Evolutionary conservation across 2,888 invertebrate genomes (phyloP).

Genomic region (Agonopterix arenella): DNA sequence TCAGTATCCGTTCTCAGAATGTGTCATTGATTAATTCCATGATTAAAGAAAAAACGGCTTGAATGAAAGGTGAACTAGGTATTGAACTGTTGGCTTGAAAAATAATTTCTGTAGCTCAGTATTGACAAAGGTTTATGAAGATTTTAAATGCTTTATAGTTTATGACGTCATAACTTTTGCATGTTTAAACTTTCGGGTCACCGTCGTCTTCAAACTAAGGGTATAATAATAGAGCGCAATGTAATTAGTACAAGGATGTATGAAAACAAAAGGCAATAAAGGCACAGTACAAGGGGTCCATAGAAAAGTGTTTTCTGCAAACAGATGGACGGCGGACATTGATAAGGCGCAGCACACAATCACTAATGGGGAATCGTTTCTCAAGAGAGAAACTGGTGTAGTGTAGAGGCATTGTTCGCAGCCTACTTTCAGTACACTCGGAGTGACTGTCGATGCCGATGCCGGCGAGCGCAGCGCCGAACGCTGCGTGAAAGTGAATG

Average conservation of each 20-base stretch:
- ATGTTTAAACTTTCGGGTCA: too few species aligned
- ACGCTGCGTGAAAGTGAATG: slow-evolving; percentile 68
- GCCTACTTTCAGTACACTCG: slow-evolving; percentile 57
- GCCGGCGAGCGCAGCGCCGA: slow-evolving; percentile 20
- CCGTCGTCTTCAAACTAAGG: too few species aligned
- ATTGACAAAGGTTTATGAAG: too few species aligned
- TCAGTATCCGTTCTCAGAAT: too few species aligned
- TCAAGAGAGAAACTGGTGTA: slow-evolving; percentile 64
- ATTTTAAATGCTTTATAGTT: too few species aligned
- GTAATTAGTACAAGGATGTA: neutral
- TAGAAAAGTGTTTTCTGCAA: neutral
- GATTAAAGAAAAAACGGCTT: too few species aligned
- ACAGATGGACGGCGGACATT: slow-evolving; percentile 15
- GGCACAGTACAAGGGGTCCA: neutral
- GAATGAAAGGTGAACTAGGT: too few species aligned
- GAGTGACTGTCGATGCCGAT: slow-evolving; percentile 13
- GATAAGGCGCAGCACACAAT: slow-evolving; percentile 35
- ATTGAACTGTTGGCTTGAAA: too few species aligned
- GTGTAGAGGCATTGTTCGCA: slow-evolving; percentile 59
- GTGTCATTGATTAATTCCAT: too few species aligned
- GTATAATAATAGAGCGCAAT: neutral
- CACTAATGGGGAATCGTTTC: slow-evolving; percentile 47
- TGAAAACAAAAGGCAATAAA: neutral
- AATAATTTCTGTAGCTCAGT: too few species aligned
- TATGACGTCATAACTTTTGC: too few species aligned